Conservation (phyloP, 2,113 vertebrate genomes). For the Catagonus wagneri region DNA sequence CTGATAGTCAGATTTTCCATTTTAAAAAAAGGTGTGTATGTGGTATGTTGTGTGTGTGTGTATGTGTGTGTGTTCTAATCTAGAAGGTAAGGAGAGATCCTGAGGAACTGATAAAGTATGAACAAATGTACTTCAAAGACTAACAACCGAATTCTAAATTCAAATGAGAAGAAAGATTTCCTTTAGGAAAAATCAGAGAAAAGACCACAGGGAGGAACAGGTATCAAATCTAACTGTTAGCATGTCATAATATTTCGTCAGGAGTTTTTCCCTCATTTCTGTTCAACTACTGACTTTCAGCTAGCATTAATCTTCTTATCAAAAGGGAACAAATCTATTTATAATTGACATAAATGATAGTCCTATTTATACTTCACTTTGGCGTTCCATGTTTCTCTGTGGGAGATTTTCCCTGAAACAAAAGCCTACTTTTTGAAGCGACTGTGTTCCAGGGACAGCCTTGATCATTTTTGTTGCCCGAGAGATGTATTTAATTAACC, state of each 20-base stretch:
- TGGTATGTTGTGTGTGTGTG: background rate
- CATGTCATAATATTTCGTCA: constrained; percentile 77
- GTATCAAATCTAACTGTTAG: constrained; percentile 38
- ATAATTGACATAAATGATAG: constrained; percentile 83
- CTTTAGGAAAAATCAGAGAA: constrained; percentile 61
- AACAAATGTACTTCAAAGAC: constrained; percentile 45
- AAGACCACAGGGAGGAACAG: constrained; percentile 32
- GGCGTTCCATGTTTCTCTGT: constrained; percentile 75
- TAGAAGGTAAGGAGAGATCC: background rate
- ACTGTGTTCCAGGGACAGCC: constrained; percentile 60
- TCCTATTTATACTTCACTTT: constrained; percentile 81
- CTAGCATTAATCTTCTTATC: constrained; percentile 77
- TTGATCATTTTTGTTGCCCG: constrained; percentile 62
- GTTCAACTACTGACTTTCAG: constrained; percentile 53
- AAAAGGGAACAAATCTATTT: constrained; percentile 81
- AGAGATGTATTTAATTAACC: constrained; percentile 80
- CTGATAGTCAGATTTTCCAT: background rate
- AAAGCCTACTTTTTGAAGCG: constrained; percentile 78
- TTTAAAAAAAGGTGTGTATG: background rate
- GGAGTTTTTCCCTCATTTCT: constrained; percentile 58
- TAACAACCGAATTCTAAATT: constrained; percentile 21
- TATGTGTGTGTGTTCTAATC: background rate
- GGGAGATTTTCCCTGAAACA: constrained; percentile 79
- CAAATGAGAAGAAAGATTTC: constrained; percentile 33
- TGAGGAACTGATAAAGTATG: background rate